Conservation (phyloP, 2,888 invertebrate species). For the Carterocephalus palaemon region DNA sequence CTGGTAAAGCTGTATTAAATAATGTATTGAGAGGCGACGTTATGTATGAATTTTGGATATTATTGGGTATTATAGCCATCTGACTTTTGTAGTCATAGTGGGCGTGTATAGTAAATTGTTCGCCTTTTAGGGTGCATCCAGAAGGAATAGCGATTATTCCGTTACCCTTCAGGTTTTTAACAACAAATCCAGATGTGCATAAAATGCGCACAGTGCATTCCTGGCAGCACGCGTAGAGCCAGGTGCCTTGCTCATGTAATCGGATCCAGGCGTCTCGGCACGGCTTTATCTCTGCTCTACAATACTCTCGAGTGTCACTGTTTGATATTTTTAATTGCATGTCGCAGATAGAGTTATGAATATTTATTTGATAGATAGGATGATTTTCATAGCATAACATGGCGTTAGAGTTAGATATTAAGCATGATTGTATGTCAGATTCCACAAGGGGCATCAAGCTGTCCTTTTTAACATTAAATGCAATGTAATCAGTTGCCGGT, state of each 20-base stretch:
- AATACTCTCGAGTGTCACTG: background rate
- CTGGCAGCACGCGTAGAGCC: constrained; percentile 2
- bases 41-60: too few relatives aligned
- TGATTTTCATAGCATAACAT: constrained; percentile 1
- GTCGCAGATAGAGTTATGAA: background rate
- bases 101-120: too few relatives aligned
- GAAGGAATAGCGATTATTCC: background rate
- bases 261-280: background rate
- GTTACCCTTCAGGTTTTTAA: background rate
- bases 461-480: constrained; percentile 7
- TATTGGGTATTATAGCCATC: too few relatives aligned
- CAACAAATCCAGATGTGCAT: background rate
- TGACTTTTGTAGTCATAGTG: too few relatives aligned
- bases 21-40: too few relatives aligned
- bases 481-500: constrained; percentile 2
- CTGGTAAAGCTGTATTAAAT: too few relatives aligned
- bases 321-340: background rate
- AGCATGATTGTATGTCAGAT: too few relatives aligned
- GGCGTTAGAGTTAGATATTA: background rate
- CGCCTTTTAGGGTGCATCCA: too few relatives aligned
- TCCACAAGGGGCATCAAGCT: background rate
- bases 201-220: constrained; percentile 2
- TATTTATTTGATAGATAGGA: too few relatives aligned
- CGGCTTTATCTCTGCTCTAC: background rate
- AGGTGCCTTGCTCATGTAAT: background rate